Conservation (phyloP, 2,113 vertebrate species). For the Cavia aperea region DNA sequence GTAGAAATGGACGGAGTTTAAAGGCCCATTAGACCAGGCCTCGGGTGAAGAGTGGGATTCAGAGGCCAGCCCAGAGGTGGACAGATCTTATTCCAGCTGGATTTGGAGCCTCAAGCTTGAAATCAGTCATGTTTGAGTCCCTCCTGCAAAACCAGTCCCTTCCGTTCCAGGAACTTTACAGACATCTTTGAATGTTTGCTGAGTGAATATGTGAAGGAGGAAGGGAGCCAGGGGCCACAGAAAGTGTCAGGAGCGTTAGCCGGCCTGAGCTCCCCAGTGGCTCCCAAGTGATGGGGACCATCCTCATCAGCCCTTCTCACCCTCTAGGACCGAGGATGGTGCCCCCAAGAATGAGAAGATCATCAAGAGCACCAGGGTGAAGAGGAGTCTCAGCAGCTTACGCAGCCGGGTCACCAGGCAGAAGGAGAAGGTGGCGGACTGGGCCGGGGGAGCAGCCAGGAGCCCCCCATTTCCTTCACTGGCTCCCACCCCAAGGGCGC, state of each 20-base stretch:
- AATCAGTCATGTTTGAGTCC: neutral
- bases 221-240: neutral
- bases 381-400: slow-evolving; percentile 89
- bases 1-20: neutral
- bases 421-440: slow-evolving; percentile 87
- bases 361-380: slow-evolving; percentile 87
- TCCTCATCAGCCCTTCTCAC: neutral
- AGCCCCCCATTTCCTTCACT: neutral
- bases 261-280: neutral
- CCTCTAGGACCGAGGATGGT: slow-evolving; percentile 80
- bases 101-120: neutral
- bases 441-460: fast-evolving
- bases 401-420: slow-evolving; percentile 88
- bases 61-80: neutral
- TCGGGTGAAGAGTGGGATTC: neutral
- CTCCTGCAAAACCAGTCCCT: neutral
- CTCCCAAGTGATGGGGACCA: neutral
- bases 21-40: neutral
- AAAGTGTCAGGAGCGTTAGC: neutral
- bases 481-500: neutral
- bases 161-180: neutral
- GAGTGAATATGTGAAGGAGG: neutral
- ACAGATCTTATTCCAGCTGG: neutral
- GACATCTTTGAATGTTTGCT: neutral
- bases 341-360: slow-evolving; percentile 79